phyloP scores from a whole-genome alignment of 2,113 vertebrate species.

The Protobothrops mucrosquamatus region DNA sequence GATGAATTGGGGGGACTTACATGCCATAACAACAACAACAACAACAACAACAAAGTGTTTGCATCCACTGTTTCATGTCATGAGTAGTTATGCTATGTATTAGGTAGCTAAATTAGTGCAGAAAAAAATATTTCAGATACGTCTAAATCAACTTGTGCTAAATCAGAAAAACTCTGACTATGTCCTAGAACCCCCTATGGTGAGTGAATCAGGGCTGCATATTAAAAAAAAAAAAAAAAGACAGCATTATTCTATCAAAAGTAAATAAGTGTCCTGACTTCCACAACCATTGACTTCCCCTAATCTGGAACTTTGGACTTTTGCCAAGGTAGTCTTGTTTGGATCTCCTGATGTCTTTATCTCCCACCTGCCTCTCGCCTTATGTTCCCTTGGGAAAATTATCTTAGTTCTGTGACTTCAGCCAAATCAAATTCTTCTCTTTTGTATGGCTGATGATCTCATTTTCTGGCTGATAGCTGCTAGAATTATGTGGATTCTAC shows the following conservation, averaged over 20 bases:
- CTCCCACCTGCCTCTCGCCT: not conserved
- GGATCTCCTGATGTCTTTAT: not conserved
- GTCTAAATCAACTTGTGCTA: not conserved
- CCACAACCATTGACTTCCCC: not conserved
- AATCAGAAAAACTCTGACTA: not conserved
- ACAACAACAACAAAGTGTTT: not conserved
- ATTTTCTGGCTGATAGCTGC: not conserved
- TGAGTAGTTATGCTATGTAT: not conserved
- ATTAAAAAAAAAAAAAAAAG: not conserved
- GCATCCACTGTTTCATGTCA: too few species aligned
- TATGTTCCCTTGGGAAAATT: not conserved
- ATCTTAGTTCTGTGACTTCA: not conserved
- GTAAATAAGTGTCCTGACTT: not conserved
- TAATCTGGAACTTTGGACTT: not conserved
- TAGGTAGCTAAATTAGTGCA: not conserved
- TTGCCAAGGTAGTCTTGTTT: not conserved
- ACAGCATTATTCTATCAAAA: not conserved
- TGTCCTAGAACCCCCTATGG: not conserved
- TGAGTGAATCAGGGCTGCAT: not conserved
- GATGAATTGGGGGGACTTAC: not conserved
- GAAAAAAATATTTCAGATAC: not conserved
- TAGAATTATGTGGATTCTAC: not conserved
- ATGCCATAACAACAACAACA: not conserved
- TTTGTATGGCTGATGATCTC: not conserved
- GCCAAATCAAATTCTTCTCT: not conserved